These are phyloP conservation scores for Climacteris rufus DNA, from an alignment of 2,113 vertebrate genomes.

Conservation along the genomic window DNA sequence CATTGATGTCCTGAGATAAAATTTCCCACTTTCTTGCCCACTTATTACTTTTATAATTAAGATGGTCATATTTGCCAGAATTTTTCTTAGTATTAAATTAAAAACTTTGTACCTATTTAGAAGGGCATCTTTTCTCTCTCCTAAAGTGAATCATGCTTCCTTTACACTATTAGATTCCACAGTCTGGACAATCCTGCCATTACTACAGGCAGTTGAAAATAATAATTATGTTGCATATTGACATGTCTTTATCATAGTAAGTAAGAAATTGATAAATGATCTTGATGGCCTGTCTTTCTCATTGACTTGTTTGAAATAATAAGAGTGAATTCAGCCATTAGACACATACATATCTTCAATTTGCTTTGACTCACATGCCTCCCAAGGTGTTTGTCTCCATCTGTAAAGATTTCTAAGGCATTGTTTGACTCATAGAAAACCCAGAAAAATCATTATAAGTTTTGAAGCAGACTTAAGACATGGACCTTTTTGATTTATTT, in stretches of 20 bases:
- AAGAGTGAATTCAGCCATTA: neutral
- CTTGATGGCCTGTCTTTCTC: neutral
- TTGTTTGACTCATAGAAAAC: neutral
- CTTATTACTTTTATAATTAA: neutral
- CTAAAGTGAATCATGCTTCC: neutral
- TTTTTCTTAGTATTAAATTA: neutral
- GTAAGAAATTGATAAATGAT: neutral
- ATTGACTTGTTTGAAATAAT: neutral
- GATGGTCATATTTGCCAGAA: neutral
- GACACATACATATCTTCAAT: neutral
- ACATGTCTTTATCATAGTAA: neutral
- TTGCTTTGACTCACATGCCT: neutral
- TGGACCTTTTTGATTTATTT: constrained; percentile 23
- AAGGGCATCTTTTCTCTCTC: neutral
- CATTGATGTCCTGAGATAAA: neutral
- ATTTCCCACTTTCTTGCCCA: neutral
- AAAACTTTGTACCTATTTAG: neutral
- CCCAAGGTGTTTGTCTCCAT: neutral
- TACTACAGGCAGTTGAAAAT: neutral
- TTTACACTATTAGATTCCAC: neutral
- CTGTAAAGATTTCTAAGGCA: neutral
- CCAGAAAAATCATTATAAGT: neutral
- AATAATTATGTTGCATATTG: neutral
- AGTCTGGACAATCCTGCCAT: neutral
- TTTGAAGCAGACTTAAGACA: constrained; percentile 10